Evolutionary conservation across 2,888 invertebrate genomes (phyloP).

Genomic region (Macropis europaea): DNA sequence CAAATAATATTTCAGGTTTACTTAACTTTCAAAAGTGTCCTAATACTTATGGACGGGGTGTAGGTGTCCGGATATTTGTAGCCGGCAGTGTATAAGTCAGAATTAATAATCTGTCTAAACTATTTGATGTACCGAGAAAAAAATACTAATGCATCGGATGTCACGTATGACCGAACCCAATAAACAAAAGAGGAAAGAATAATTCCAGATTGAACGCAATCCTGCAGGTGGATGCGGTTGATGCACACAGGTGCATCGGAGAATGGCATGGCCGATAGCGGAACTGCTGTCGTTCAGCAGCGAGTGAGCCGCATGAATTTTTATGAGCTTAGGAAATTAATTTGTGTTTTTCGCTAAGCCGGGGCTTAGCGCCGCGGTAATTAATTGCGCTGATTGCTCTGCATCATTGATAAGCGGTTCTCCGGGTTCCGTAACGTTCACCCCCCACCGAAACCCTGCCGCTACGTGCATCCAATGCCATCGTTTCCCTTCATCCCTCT

Average conservation of each 20-base stretch:
- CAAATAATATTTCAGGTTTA: too few relatives aligned
- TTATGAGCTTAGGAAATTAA: constrained; percentile 79
- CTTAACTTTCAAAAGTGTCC: too few relatives aligned
- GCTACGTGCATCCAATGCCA: constrained; percentile 29
- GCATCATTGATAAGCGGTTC: constrained; percentile 78
- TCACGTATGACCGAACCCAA: too few relatives aligned
- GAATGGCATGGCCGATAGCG: constrained; percentile 22
- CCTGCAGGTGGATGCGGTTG: constrained; percentile 1
- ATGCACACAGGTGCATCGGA: background rate
- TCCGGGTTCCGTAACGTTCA: constrained; percentile 68
- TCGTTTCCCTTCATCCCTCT: constrained; percentile 15
- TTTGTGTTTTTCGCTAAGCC: constrained; percentile 78
- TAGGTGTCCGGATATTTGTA: too few relatives aligned
- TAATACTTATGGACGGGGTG: too few relatives aligned
- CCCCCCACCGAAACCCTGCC: constrained; percentile 48
- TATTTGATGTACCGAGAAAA: too few relatives aligned
- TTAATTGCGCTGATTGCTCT: constrained; percentile 80
- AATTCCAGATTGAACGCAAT: constrained; percentile 12
- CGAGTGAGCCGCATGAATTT: constrained; percentile 71
- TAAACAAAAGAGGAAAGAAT: too few relatives aligned
- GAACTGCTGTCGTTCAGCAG: constrained; percentile 28
- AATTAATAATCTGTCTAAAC: too few relatives aligned
- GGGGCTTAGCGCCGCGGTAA: constrained; percentile 78
- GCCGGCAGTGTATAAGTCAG: too few relatives aligned
- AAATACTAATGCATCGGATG: too few relatives aligned